phyloP scores from a whole-genome alignment of 1,140 invertebrate species.

The Zaprionus tsacasi region DNA sequence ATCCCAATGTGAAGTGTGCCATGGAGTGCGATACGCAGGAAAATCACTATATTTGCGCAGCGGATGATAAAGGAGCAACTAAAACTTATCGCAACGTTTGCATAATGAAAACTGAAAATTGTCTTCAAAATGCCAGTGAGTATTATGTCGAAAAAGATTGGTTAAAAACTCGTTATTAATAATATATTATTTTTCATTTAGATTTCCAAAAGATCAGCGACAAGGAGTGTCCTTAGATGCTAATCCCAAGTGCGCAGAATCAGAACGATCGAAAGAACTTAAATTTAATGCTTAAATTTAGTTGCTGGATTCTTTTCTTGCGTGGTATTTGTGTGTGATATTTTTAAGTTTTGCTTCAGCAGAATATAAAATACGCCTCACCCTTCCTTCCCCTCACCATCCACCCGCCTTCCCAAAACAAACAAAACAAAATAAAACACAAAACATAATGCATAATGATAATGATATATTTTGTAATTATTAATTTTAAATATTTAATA shows the following conservation, averaged over 20 bases:
- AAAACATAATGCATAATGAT: constrained; percentile 63
- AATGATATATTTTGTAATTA: constrained; percentile 73
- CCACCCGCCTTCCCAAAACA: background rate
- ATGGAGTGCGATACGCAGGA: constrained; percentile 74
- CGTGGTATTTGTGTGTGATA: constrained; percentile 83
- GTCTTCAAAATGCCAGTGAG: constrained; percentile 78
- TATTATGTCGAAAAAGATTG: constrained; percentile 14
- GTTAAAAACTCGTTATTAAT: background rate
- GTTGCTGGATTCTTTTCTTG: constrained; percentile 51
- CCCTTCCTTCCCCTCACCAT: constrained; percentile 7
- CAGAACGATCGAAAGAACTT: constrained; percentile 53
- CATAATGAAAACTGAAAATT: constrained; percentile 83
- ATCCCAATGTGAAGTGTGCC: constrained; percentile 74
- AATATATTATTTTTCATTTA: constrained; percentile 25
- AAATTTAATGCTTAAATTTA: constrained; percentile 39
- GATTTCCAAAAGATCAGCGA: constrained; percentile 82
- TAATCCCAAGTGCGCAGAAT: constrained; percentile 34
- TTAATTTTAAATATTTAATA: constrained; percentile 76
- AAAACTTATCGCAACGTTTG: constrained; percentile 78
- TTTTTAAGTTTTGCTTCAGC: constrained; percentile 81
- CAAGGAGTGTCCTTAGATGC: constrained; percentile 79
- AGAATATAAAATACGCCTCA: constrained; percentile 65
- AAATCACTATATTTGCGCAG: constrained; percentile 67
- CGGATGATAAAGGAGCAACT: constrained; percentile 77
- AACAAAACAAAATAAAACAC: constrained; percentile 45